These are phyloP conservation scores for Calonectris borealis DNA, from an alignment of 2,113 vertebrate species.

Conservation along the genomic window DNA sequence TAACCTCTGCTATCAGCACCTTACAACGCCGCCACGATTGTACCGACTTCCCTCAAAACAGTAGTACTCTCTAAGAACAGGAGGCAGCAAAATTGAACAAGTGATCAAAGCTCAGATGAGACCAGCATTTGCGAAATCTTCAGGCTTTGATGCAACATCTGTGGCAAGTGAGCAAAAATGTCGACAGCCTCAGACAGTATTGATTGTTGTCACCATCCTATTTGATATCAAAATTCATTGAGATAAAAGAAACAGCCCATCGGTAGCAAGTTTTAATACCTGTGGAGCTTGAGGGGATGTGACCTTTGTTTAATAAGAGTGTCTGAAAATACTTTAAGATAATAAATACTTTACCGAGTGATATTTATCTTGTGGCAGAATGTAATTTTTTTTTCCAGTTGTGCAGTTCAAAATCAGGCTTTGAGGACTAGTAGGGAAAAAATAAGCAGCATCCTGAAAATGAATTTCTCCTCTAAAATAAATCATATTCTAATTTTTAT, in stretches of 20 bases:
- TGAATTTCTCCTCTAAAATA: background rate
- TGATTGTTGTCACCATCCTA: background rate
- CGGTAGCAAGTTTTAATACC: background rate
- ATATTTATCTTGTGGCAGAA: background rate
- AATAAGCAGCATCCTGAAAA: background rate
- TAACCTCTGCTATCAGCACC: background rate
- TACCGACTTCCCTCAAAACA: background rate
- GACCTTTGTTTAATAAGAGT: conserved; percentile 7
- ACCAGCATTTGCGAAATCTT: background rate
- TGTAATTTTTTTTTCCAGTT: background rate
- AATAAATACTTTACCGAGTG: background rate
- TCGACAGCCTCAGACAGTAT: background rate
- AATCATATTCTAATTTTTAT: background rate
- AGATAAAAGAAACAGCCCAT: background rate
- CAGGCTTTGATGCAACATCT: background rate
- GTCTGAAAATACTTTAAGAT: background rate
- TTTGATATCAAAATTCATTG: background rate
- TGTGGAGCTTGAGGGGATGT: background rate
- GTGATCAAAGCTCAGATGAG: background rate
- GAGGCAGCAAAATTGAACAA: background rate
- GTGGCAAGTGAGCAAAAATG: background rate
- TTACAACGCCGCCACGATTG: accelerated
- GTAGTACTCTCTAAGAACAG: background rate
- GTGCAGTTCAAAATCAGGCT: background rate
- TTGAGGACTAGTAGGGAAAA: background rate